A percentile compares a stretch with the other conserved stretches of the same genome.
phyloP scores from a whole-genome alignment of 2,113 vertebrate genomes.

The Apaloderma vittatum region DNA sequence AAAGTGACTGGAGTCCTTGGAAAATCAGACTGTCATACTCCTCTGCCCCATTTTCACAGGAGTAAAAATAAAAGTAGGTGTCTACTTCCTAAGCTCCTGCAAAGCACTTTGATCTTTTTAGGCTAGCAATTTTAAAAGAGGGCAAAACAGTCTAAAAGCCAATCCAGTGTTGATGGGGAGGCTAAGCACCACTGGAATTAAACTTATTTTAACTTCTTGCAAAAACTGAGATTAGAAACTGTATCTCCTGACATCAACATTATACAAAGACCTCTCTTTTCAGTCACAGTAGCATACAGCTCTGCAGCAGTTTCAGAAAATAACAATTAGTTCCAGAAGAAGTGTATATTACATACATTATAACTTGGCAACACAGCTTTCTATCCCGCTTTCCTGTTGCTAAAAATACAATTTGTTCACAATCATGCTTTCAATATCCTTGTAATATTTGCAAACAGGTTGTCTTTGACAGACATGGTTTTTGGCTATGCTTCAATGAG shows the following conservation, averaged over 20 bases:
- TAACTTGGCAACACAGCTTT: not conserved
- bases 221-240: not conserved
- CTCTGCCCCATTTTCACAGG: not conserved
- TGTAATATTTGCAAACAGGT: conserved; percentile 36
- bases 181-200: not conserved
- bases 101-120: not conserved
- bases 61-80: not conserved
- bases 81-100: not conserved
- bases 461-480: not conserved
- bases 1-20: not conserved
- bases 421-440: not conserved
- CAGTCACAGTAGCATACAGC: not conserved
- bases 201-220: not conserved
- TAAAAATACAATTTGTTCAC: conserved; percentile 30
- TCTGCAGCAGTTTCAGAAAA: conserved; percentile 7
- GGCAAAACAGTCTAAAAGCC: not conserved
- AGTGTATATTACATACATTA: not conserved
- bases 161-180: not conserved
- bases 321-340: not conserved
- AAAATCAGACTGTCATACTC: not conserved
- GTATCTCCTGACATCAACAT: not conserved
- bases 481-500: not conserved
- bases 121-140: not conserved
- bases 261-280: not conserved
- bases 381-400: not conserved